Evolutionary conservation across 2,113 vertebrate species (phyloP).

Genomic region (Atractosteus spatula): DNA sequence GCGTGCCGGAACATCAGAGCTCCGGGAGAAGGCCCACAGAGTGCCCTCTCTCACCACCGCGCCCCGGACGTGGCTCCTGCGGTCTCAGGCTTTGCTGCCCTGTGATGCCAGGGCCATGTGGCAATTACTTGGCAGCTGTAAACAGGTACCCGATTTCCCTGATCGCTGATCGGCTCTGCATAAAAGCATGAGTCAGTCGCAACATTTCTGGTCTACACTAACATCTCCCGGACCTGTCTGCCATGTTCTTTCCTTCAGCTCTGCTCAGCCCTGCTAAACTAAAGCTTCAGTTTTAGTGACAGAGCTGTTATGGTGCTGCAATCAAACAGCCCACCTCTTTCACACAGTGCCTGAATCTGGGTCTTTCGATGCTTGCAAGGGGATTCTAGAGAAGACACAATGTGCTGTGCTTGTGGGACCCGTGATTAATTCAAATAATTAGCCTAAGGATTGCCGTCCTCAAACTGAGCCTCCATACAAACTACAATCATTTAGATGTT

Average conservation of each 20-base stretch:
- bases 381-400: too few species aligned
- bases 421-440: too few species aligned
- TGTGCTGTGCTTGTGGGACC: too few species aligned
- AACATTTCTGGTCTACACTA: too few species aligned
- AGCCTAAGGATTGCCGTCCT: too few species aligned
- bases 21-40: not conserved
- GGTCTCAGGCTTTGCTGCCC: not conserved
- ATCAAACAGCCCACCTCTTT: too few species aligned
- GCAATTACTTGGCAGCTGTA: constrained; percentile 13
- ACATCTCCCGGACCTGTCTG: too few species aligned
- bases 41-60: not conserved
- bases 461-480: too few species aligned
- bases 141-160: constrained; percentile 23
- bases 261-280: not conserved
- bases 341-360: too few species aligned
- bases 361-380: too few species aligned
- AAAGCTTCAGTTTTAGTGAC: not conserved
- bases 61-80: not conserved
- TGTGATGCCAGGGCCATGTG: not conserved
- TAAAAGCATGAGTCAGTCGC: too few species aligned
- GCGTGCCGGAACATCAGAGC: not conserved
- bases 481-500: too few species aligned
- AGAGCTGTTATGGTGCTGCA: not conserved
- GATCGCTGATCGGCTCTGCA: constrained; percentile 29
- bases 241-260: not conserved